A percentile compares a stretch with the other conserved stretches of the same genome.
Conservation (phyloP, 2,888 invertebrate species). For the Entomobrya proxima region DNA sequence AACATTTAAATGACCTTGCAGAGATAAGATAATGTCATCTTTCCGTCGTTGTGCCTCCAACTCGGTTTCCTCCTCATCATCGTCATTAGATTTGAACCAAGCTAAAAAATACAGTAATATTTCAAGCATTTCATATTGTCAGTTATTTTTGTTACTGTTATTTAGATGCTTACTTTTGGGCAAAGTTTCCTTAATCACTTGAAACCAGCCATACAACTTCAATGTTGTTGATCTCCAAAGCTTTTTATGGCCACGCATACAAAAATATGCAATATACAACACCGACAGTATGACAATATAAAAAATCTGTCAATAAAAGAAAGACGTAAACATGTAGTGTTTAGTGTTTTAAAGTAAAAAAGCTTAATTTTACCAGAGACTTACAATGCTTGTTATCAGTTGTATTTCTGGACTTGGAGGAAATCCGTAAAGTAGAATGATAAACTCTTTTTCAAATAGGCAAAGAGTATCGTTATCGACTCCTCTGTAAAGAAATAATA, state of each 20-base stretch:
- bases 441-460: conserved; percentile 65
- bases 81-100: neutral
- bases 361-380: neutral
- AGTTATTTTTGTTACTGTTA: neutral
- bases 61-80: conserved; percentile 21
- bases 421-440: conserved; percentile 70
- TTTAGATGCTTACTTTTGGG: conserved; percentile 63
- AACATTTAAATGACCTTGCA: conserved; percentile 61
- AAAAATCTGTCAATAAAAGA: conserved; percentile 61
- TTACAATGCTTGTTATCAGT: conserved; percentile 63
- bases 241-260: conserved; percentile 62
- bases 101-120: conserved; percentile 4
- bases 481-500: conserved; percentile 27
- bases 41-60: conserved; percentile 40
- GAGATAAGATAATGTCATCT: conserved; percentile 53
- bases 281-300: conserved; percentile 57
- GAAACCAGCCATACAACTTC: conserved; percentile 69
- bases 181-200: conserved; percentile 69
- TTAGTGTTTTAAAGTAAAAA: neutral
- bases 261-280: conserved; percentile 66
- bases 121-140: neutral
- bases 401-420: conserved; percentile 70
- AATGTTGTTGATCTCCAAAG: conserved; percentile 69
- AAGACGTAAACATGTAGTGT: neutral
- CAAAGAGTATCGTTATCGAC: conserved; percentile 70